phyloP scores from a whole-genome alignment of 2,797 vertebrate species.

The Dallia pectoralis region DNA sequence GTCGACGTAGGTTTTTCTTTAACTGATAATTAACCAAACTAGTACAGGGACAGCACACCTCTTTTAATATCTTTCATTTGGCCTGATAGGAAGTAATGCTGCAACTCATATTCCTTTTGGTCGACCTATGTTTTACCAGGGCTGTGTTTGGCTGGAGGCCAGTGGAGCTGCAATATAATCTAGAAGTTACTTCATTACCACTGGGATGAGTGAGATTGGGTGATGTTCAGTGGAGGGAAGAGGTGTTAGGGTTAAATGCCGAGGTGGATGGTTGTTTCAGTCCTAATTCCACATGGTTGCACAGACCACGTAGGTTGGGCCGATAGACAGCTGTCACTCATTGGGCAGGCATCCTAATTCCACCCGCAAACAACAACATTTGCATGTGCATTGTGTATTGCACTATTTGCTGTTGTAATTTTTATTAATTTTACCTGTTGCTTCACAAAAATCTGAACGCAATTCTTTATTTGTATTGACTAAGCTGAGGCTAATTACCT shows the following conservation, averaged over 20 bases:
- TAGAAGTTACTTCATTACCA: conserved; percentile 52
- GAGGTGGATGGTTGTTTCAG: background rate
- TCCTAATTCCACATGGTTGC: too few species aligned
- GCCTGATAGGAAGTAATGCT: conserved; percentile 57
- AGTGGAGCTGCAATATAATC: conserved; percentile 66
- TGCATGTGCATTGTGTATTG: too few species aligned
- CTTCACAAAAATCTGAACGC: too few species aligned
- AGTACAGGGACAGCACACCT: conserved; percentile 50
- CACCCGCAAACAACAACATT: too few species aligned
- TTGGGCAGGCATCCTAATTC: too few species aligned
- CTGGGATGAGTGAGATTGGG: conserved; percentile 40
- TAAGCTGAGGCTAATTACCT: too few species aligned
- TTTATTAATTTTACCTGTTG: too few species aligned
- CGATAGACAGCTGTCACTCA: too few species aligned
- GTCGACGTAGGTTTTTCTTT: conserved; percentile 34
- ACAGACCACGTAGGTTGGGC: too few species aligned
- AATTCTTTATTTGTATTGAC: too few species aligned
- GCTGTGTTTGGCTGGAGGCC: conserved; percentile 65
- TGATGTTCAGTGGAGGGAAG: conserved; percentile 13
- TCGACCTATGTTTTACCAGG: conserved; percentile 61
- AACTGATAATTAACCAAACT: conserved; percentile 58
- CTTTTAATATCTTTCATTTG: conserved; percentile 33
- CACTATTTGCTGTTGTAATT: too few species aligned
- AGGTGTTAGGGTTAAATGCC: background rate
- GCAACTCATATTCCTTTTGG: conserved; percentile 60